Evolutionary conservation across 2,797 vertebrate species (phyloP), one percentile per base, ranked within the genome.

Genomic region (Alcedo atthis): DNA sequence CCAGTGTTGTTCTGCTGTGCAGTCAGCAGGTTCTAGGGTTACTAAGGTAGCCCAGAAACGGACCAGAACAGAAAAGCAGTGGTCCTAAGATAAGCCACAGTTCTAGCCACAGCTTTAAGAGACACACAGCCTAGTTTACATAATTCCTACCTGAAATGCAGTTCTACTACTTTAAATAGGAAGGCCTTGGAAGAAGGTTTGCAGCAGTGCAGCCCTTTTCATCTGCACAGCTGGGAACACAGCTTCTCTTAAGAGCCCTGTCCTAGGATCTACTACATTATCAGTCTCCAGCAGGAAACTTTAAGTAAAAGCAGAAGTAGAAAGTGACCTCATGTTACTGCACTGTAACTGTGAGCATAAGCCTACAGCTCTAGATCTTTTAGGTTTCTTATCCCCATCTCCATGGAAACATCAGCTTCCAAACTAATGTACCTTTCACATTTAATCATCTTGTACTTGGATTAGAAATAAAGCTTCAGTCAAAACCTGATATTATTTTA

Each of bases 321-420:
- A 57, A 63, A 81, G 22, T 14, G 55, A 63, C 45, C 46, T 76
- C 53, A n/a, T 3, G 20, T 26, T 71, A 74, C 8, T 12, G 22
- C 37, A 48, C 19, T 3, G 45, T 35, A 35, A 35, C 35, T 35
- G 35, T 35, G 35, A 35, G 35, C 35, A 35, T 35, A 35, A 59
- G 10, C 10, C 15, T n/a, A 63, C 57, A 73, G 33, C 30, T 59
- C 67, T 24, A 35, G 59, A 13, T 54, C 10, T 57, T 73, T 30
- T 13, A 10, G 13, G n/a, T 62, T 83, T 85, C 91, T 79, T 70
- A 43, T 17, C 7, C 19, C 13, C 21, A 79, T 91, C 83, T 82
- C 89, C 84, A 81, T 61, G 68, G 91, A 81, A 79, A 93, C 80
- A 53, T 28, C n/a, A 78, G 61, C 76, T 88, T 88, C 67, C 64